Base-by-base conservation (phyloP, 37 sponge, comb jelly and placozoan genomes). In the Crambe crambe region DNA sequence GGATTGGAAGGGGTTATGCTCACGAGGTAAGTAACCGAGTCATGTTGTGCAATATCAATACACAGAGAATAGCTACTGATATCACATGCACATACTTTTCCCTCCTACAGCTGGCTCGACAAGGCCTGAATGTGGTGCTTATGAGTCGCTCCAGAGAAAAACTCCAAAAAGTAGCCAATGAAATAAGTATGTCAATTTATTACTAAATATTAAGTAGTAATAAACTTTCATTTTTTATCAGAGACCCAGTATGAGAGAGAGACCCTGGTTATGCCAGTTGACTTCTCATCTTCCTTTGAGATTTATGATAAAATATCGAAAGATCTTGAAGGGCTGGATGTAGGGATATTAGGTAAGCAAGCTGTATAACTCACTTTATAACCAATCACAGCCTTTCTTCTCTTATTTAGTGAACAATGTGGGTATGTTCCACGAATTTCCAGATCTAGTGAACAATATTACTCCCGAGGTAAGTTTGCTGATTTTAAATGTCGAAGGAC, bases 321-420 rank as follows among this genome's bases (percentile, higher is more conserved):
- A 17, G 63, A 83, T 3, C 58, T 91, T 34, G 23, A 75, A 4
- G 80, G 75, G 37, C 70, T 86, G 23, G 80, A 86, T 47, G 60
- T 83, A 68, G 87, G 83, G 36, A 60, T 86, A 22, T 73, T 87
- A 36, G 80, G 83, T 83, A 59, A 75, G 75, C 35, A n/a, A n/a
- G n/a, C n/a, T n/a, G n/a, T n/a, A n/a, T n/a, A n/a, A n/a, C n/a
- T n/a, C n/a, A n/a, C n/a, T n/a, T n/a, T n/a, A n/a, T n/a, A n/a
- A n/a, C n/a, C n/a, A n/a, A n/a, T n/a, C n/a, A n/a, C n/a, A n/a
- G n/a, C n/a, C n/a, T n/a, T n/a, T n/a, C n/a, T n/a, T n/a, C n/a
- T n/a, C n/a, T n/a, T n/a, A n/a, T n/a, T n/a, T n/a, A n/a, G 89
- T 90, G 41, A 90, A 90, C 74, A 90, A 90, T 80, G 91, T 90